Percentiles rank a stretch among this genome's conserved stretches.
phyloP scores from a whole-genome alignment of 2,888 invertebrate genomes.

The Drosophila antonietae region DNA sequence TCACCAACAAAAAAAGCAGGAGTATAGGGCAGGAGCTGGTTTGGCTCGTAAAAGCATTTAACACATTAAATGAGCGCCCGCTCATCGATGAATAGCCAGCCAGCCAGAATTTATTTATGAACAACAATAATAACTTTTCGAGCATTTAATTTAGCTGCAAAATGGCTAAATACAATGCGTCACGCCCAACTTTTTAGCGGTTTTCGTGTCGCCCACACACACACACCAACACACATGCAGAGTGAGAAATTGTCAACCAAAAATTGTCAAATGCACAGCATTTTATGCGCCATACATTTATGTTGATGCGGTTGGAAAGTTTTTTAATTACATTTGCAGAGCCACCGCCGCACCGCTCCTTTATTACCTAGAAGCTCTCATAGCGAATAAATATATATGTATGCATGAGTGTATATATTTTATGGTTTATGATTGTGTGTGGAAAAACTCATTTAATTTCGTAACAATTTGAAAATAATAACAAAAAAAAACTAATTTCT shows the following conservation, averaged over 20 bases:
- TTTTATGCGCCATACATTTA: slow-evolving; percentile 73
- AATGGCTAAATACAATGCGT: slow-evolving; percentile 49
- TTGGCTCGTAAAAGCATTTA: slow-evolving; percentile 58
- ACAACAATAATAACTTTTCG: slow-evolving; percentile 66
- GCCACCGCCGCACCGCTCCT: background rate
- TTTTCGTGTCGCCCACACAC: slow-evolving; percentile 27
- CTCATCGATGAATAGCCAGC: slow-evolving; percentile 59
- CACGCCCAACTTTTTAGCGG: slow-evolving; percentile 56
- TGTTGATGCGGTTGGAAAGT: slow-evolving; percentile 79
- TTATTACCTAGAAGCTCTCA: background rate
- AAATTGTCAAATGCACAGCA: slow-evolving; percentile 76
- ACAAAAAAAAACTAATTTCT: slow-evolving; percentile 32
- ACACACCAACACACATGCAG: slow-evolving; percentile 5
- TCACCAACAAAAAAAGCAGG: background rate
- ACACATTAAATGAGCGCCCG: slow-evolving; percentile 48
- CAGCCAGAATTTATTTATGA: slow-evolving; percentile 63
- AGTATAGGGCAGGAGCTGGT: slow-evolving; percentile 4
- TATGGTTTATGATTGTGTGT: slow-evolving; percentile 56
- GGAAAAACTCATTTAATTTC: slow-evolving; percentile 78
- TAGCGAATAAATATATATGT: slow-evolving; percentile 33
- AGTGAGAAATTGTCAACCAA: slow-evolving; percentile 64
- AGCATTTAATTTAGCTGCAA: slow-evolving; percentile 67
- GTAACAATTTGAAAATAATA: slow-evolving; percentile 73
- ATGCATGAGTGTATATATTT: slow-evolving; percentile 18
- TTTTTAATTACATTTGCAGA: slow-evolving; percentile 76